phyloP scores from a whole-genome alignment of 2,113 vertebrate genomes.

The Chaetops frenatus region DNA sequence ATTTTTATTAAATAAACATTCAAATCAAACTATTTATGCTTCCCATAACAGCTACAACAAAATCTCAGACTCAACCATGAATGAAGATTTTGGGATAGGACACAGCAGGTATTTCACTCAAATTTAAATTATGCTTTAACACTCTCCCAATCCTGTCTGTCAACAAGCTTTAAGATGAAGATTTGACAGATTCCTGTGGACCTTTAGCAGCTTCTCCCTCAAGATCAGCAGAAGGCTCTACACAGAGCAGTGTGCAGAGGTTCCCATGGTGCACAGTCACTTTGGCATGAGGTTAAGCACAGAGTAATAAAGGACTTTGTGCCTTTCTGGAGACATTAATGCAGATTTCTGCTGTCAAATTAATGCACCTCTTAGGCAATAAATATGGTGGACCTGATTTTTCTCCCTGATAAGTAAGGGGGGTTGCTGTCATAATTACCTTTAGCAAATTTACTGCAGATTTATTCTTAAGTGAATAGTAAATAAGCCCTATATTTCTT shows the following conservation, averaged over 20 bases:
- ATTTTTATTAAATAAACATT: neutral
- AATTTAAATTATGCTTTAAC: neutral
- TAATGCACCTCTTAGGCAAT: neutral
- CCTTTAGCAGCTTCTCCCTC: neutral
- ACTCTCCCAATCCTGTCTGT: neutral
- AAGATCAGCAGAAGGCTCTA: neutral
- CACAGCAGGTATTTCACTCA: neutral
- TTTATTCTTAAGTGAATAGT: neutral
- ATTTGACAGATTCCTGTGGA: neutral
- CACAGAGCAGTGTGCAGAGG: rapidly evolving
- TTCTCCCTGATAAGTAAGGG: neutral
- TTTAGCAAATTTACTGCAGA: neutral
- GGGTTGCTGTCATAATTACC: neutral
- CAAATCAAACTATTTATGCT: neutral
- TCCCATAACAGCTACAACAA: neutral
- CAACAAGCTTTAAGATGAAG: neutral
- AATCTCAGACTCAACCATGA: neutral
- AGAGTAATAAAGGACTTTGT: neutral
- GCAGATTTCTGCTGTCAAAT: neutral
- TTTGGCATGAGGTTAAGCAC: neutral
- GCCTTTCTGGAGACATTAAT: neutral
- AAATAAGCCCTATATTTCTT: neutral
- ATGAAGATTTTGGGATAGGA: neutral
- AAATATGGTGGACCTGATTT: neutral
- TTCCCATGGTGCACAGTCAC: neutral